A percentile compares a stretch with the other conserved stretches of the same genome.
phyloP scores from a whole-genome alignment of 2,113 vertebrate genomes.

The Phasianus colchicus region DNA sequence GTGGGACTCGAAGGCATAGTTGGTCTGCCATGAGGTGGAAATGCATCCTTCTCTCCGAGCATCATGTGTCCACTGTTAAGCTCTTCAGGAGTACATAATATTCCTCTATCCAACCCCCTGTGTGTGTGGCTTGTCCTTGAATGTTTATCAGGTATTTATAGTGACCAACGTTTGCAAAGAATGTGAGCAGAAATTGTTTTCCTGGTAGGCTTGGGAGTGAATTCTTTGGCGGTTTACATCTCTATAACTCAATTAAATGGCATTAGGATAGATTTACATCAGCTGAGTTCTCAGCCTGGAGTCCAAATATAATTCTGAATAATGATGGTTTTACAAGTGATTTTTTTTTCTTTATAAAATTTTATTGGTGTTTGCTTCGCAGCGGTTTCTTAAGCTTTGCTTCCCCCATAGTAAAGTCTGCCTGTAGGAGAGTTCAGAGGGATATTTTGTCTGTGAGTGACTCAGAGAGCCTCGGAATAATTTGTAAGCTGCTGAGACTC shows the following conservation, averaged over 20 bases:
- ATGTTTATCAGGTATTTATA: constrained; percentile 27
- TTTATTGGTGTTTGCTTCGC: constrained; percentile 26
- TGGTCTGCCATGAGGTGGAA: neutral
- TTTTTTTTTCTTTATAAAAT: constrained; percentile 38
- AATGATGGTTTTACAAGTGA: constrained; percentile 24
- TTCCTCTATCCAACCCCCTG: neutral
- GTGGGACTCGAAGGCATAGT: fast-evolving
- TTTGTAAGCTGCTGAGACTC: constrained; percentile 20
- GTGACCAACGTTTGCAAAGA: neutral
- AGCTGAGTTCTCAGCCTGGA: neutral
- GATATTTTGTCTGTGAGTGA: neutral
- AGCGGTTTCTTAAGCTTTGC: constrained; percentile 27
- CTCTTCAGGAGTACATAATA: neutral
- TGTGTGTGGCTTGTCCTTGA: neutral
- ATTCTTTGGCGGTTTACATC: constrained; percentile 19
- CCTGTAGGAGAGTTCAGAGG: neutral
- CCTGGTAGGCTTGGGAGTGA: neutral
- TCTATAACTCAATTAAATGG: constrained; percentile 54
- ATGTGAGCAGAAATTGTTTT: neutral
- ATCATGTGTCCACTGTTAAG: neutral
- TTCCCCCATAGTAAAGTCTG: neutral
- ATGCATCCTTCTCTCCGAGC: neutral
- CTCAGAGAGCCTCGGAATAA: constrained; percentile 2
- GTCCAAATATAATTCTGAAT: constrained; percentile 38
- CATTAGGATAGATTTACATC: constrained; percentile 57